Evolutionary conservation across 2,113 vertebrate species (phyloP).

Genomic region (Pachyramphus minor): DNA sequence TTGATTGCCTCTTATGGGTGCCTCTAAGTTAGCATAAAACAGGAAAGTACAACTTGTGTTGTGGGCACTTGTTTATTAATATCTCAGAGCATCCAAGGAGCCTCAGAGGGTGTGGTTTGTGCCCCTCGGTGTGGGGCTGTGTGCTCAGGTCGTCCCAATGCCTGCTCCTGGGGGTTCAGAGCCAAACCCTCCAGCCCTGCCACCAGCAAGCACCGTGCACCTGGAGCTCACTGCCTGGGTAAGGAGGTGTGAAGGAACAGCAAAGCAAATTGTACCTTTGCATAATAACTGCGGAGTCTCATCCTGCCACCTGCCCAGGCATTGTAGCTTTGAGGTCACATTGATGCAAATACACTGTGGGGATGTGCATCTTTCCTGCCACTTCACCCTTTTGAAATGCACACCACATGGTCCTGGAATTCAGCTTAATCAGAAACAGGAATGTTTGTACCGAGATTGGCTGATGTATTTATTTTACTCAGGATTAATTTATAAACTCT

Average conservation of each 20-base stretch:
- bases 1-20: constrained; percentile 17
- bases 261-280: background rate
- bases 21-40: constrained; percentile 32
- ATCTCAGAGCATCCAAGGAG: background rate
- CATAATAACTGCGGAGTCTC: background rate
- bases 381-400: background rate
- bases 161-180: background rate
- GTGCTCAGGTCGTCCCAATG: background rate
- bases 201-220: rapidly evolving
- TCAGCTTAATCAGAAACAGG: constrained; percentile 15
- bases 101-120: background rate
- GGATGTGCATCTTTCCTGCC: background rate
- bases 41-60: background rate
- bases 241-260: background rate
- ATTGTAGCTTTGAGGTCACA: background rate
- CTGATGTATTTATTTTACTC: constrained; percentile 42
- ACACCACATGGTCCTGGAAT: background rate
- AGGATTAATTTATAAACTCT: constrained; percentile 38
- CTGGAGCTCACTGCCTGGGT: background rate
- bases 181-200: background rate
- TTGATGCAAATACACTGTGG: background rate
- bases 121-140: background rate
- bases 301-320: background rate
- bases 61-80: background rate
- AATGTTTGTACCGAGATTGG: constrained; percentile 24